Evolutionary conservation across 2,113 vertebrate species (phyloP).

Genomic region (Syngnathoides biaculeatus): DNA sequence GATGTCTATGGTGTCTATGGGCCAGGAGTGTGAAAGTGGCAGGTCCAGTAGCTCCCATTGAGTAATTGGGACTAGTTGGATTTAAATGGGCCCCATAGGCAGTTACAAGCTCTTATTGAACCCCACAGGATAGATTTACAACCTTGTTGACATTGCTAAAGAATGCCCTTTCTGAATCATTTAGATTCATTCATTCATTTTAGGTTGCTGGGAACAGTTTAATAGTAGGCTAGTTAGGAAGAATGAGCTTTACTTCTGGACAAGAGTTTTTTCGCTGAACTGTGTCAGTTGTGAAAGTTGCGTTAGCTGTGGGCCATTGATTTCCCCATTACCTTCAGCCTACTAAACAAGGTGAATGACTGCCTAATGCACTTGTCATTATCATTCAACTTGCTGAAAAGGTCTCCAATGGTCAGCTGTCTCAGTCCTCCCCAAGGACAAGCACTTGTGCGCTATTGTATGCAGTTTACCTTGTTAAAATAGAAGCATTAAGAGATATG

Average conservation of each 20-base stretch:
- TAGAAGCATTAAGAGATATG: not conserved
- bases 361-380: constrained; percentile 74
- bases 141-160: not conserved
- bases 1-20: constrained; percentile 2
- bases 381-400: constrained; percentile 42
- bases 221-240: not conserved
- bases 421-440: constrained; percentile 25
- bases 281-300: constrained; percentile 31
- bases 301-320: constrained; percentile 68
- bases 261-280: constrained; percentile 14
- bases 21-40: constrained; percentile 30
- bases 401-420: constrained; percentile 34
- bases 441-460: constrained; percentile 7
- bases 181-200: constrained; percentile 1
- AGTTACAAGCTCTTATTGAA: constrained; percentile 52
- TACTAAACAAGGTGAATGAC: constrained; percentile 64
- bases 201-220: constrained; percentile 1
- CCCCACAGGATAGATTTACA: constrained; percentile 9
- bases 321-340: constrained; percentile 72
- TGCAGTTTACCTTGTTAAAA: not conserved
- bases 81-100: constrained; percentile 57
- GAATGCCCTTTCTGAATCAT: not conserved
- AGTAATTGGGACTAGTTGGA: constrained; percentile 44
- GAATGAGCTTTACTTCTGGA: constrained; percentile 5
- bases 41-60: constrained; percentile 37